These are phyloP conservation scores for Xiphorhynchus erythropygius DNA, from an alignment of 2,797 vertebrate species.

Conservation along the genomic window DNA sequence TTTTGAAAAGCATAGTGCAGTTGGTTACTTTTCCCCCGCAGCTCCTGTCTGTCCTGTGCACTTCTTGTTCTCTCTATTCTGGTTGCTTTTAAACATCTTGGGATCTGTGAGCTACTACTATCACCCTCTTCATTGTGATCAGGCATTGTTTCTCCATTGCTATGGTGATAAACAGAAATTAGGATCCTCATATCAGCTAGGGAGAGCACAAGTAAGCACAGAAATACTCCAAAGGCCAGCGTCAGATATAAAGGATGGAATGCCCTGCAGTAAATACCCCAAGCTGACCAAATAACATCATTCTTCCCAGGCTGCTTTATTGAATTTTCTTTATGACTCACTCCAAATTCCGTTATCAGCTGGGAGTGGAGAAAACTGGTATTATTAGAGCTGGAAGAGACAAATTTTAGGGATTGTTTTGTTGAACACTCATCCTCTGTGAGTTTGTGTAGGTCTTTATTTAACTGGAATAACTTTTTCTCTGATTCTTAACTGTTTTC, in stretches of 20 bases:
- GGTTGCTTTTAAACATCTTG: conserved; percentile 68
- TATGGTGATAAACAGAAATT: conserved; percentile 67
- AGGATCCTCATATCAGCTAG: background rate
- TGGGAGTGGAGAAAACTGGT: background rate
- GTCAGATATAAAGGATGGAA: background rate
- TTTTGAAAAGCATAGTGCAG: background rate
- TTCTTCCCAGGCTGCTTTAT: background rate
- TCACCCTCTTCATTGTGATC: conserved; percentile 9
- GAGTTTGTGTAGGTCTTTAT: background rate
- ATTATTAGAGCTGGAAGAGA: background rate
- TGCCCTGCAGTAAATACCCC: background rate
- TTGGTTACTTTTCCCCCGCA: background rate
- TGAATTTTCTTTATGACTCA: background rate
- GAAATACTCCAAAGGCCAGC: background rate
- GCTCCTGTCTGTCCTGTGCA: background rate
- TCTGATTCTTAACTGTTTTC: background rate
- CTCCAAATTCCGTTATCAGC: background rate
- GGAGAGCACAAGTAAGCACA: background rate
- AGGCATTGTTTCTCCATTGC: conserved; percentile 77
- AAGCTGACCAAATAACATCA: background rate
- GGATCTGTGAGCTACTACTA: background rate
- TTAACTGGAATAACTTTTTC: background rate
- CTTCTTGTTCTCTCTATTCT: conserved; percentile 40
- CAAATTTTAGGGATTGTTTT: background rate
- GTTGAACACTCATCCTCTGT: background rate